A percentile compares a stretch with the other conserved stretches of the same genome.
Evolutionary conservation across 2,797 vertebrate genomes (phyloP).

Genomic region (Hylomyscus alleni): DNA sequence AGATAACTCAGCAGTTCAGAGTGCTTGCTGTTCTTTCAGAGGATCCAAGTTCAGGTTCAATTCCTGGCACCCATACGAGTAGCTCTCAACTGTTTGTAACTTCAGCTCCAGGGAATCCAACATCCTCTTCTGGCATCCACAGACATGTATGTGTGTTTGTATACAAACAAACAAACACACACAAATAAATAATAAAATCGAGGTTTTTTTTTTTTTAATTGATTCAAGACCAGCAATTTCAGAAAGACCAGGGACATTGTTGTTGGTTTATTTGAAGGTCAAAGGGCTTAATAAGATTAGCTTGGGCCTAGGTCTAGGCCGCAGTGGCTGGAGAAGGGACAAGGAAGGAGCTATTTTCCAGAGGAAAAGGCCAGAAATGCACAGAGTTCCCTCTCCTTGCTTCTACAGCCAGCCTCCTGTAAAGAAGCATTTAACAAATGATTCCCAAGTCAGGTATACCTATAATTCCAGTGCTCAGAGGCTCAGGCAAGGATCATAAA

Average conservation of each 20-base stretch:
- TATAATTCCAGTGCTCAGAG: not conserved
- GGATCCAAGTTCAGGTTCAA: not conserved
- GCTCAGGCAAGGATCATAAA: not conserved
- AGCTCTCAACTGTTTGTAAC: not conserved
- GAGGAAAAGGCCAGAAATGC: not conserved
- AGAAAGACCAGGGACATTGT: not conserved
- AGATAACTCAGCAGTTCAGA: not conserved
- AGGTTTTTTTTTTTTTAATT: not conserved
- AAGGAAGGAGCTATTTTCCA: not conserved
- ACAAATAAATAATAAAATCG: not conserved
- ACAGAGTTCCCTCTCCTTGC: not conserved
- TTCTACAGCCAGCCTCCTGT: not conserved
- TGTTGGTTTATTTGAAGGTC: not conserved
- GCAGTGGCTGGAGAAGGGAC: not conserved
- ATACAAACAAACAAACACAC: not conserved
- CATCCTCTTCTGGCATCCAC: not conserved
- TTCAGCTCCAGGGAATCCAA: not conserved
- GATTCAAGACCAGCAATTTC: slow-evolving; percentile 4
- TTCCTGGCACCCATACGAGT: not conserved
- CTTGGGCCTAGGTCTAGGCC: not conserved
- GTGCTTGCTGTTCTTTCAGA: not conserved
- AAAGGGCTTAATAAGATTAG: not conserved
- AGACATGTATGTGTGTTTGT: not conserved
- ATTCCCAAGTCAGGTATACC: not conserved
- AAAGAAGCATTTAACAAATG: slow-evolving; percentile 36